Evolutionary conservation across 2,797 vertebrate species (phyloP), one percentile per base, ranked within the genome.

Genomic region (Diplodus sargus): DNA sequence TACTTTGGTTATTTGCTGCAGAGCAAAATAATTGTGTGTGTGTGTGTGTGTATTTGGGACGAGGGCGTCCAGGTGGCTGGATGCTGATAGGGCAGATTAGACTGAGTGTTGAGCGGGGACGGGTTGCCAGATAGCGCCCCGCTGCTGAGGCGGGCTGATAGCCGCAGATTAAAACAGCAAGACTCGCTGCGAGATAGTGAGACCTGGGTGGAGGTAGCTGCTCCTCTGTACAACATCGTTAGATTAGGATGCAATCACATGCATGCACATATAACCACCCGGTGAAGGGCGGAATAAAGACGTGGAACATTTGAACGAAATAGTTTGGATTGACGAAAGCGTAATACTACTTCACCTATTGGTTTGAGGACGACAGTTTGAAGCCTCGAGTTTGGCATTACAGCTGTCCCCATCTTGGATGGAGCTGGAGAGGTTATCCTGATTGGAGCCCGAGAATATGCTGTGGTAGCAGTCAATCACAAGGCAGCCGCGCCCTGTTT

Each of bases 1-100:
- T 23, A 9, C 34, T 82, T 51, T 42, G 56, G 53, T 59, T 74
- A 68, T 80, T 34, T 42, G 20, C 7, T 25, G 56, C 52, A n/a
- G 70, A 51, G 58, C 64, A 45, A 25, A 65, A 62, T 79, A 74
- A 70, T 76, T 28, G 28, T 75, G 9, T 15, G 6, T 15, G 28
- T 54, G 3, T 48, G 34, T 59, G 23, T 70, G 34, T 66, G 66
- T 72, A 11, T 79, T 82, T 47, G 30, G 49, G 25, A 70, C 22
- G 64, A 71, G 28, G 43, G 73, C 15, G 13, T 70, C 20, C 68
- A 76, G 78, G 83, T 39, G 54, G 60, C 17, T 54, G 78, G 69
- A 64, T 73, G 82, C 84, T 73, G 86, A 80, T 81, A 45, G 65
- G 51, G 68, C 81, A 84, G 79, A 85, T 82, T 81, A 86, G 34